Conservation (phyloP, 2,113 vertebrate species). For the Microtus montanus region DNA sequence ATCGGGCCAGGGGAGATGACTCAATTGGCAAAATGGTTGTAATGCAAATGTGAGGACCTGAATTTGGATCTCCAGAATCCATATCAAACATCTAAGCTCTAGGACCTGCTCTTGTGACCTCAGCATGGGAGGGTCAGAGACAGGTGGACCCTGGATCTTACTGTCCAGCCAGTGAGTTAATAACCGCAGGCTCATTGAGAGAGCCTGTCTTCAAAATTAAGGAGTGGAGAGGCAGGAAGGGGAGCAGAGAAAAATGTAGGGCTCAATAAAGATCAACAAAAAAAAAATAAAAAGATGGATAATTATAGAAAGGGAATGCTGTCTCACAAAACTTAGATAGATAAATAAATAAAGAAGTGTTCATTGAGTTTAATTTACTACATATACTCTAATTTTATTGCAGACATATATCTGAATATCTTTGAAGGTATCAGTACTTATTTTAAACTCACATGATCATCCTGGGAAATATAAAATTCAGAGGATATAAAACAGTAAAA, state of each 20-base stretch:
- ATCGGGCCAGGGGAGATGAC: background rate
- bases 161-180: background rate
- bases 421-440: constrained; percentile 10
- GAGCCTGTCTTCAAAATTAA: background rate
- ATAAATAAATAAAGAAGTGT: background rate
- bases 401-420: background rate
- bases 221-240: no score
- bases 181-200: background rate
- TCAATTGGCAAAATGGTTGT: background rate
- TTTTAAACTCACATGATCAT: constrained; percentile 40
- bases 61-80: background rate
- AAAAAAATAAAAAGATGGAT: no score
- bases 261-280: no score
- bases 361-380: constrained; percentile 39
- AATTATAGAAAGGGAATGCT: background rate
- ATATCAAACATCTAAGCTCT: no score
- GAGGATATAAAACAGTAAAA: constrained; percentile 33
- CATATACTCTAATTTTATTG: constrained; percentile 32
- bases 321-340: background rate
- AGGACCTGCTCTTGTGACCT: background rate
- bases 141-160: background rate
- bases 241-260: no score
- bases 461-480: background rate
- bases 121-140: background rate
- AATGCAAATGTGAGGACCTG: background rate